A percentile compares a stretch with the other conserved stretches of the same genome.
These are phyloP conservation scores for Philaethria dido DNA, from an alignment of 2,888 invertebrate species.

Conservation along the genomic window DNA sequence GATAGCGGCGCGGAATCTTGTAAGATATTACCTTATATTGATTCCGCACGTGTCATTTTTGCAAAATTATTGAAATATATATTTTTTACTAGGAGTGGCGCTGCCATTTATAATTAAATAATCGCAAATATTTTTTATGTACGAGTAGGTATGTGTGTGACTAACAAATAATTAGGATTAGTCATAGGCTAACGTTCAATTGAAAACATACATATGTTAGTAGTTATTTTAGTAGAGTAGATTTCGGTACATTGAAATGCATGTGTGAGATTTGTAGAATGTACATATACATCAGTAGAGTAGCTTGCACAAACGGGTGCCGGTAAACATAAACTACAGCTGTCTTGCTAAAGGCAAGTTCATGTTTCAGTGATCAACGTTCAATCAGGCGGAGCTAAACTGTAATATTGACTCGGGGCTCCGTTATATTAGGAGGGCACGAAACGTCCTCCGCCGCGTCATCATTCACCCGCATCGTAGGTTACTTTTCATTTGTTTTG, in stretches of 20 bases:
- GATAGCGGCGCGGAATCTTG: background rate
- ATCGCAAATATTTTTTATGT: background rate
- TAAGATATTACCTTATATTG: background rate
- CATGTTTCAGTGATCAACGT: conserved; percentile 81
- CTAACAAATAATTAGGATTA: conserved; percentile 35
- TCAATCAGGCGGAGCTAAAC: conserved; percentile 78
- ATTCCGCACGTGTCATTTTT: conserved; percentile 7
- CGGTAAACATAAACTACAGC: conserved; percentile 65
- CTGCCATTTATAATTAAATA: background rate
- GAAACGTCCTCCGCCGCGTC: conserved; percentile 75
- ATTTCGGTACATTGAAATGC: conserved; percentile 18
- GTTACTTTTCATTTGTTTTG: conserved; percentile 71
- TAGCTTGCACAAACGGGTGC: conserved; percentile 60
- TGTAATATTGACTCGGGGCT: conserved; percentile 71
- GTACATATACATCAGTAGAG: conserved; percentile 37
- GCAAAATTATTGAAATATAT: background rate
- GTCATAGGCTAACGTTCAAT: conserved; percentile 16
- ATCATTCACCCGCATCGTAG: conserved; percentile 75
- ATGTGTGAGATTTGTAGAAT: conserved; percentile 34
- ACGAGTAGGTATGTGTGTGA: conserved; percentile 24
- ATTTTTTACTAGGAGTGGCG: background rate
- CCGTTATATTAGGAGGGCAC: conserved; percentile 67
- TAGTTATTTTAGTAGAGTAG: background rate
- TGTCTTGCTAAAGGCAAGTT: conserved; percentile 69
- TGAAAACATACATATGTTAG: background rate